Base-by-base conservation (phyloP, 2,888 invertebrate species). In the Luperina testacea region DNA sequence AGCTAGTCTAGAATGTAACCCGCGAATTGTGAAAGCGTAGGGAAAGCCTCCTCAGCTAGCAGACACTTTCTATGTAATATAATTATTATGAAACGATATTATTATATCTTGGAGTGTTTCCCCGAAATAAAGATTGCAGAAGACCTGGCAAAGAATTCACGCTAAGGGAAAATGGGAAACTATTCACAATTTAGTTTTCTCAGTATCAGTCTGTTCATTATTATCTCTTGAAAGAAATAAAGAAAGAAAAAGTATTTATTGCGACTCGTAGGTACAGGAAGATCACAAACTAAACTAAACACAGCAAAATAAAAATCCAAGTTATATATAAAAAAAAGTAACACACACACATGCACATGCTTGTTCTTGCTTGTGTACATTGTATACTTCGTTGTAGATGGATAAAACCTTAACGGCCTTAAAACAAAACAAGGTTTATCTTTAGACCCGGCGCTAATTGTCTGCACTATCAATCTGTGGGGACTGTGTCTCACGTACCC, bases 1-100 rank as follows among this genome's bases (percentile, higher is more conserved):
- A 87, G 80, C 71, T 67, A 74, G 85, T 75, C 45, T 77, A 84
- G 85, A 87, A 85, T 81, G 75, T 85, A 32, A 73, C 68, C 73
- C 32, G 76, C 27, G 71, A 77, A 75, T 72, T 73, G 82, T 73
- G 88, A 86, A 87, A 82, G 88, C 75, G 75, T 6, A 57, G 82
- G 78, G 86, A 87, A 86, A 87, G 79, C 82, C 45, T 78, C 5
- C n/a, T 63, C 13, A 24, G 7, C 24, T 20, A n/a, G 42, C 61
- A 15, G 45, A 27, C 42, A 64, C 65, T 86, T 85, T 85, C 86
- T 82, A 75, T 17, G 57, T 53, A 71, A 72, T 74, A 32, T 32
- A 32, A 32, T 32, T 32, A 71, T 75, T 80, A 72, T 59, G 45
- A 77, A 76, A 77, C 63, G 42, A 48, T 63, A 64, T 72, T 67